These are phyloP conservation scores for Tautogolabrus adspersus DNA, from an alignment of 2,113 vertebrate genomes.

Conservation along the genomic window DNA sequence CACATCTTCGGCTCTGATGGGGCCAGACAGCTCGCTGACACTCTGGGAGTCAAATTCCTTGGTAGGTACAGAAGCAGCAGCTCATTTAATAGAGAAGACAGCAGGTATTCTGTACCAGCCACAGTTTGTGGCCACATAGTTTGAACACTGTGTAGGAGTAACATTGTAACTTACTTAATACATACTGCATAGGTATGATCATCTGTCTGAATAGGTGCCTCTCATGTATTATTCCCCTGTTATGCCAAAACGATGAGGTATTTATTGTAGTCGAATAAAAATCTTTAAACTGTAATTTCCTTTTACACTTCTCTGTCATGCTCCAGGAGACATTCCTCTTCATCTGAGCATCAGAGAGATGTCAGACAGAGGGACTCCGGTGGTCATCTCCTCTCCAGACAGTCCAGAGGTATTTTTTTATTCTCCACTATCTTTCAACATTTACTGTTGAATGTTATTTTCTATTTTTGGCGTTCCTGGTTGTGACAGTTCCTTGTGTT, in stretches of 20 bases:
- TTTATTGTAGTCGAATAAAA: no score
- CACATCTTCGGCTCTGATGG: constrained; percentile 96
- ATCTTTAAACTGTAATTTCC: no score
- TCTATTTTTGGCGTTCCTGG: background rate
- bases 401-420: constrained; percentile 87
- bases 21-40: constrained; percentile 86
- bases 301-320: background rate
- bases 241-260: no score
- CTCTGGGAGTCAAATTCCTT: constrained; percentile 88
- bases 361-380: constrained; percentile 90
- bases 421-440: background rate
- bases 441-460: background rate
- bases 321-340: constrained; percentile 92
- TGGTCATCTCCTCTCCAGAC: constrained; percentile 91
- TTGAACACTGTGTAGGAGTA: no score
- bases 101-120: background rate
- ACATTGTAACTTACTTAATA: no score
- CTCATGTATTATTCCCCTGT: no score
- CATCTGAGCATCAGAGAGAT: constrained; percentile 93
- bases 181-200: no score
- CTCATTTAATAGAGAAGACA: background rate
- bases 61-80: constrained; percentile 80
- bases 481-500: background rate
- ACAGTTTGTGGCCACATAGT: background rate
- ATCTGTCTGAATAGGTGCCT: no score